Evolutionary conservation across 2,888 invertebrate species (phyloP), one percentile per base, ranked within the genome.

Genomic region (Brachyptera putata): DNA sequence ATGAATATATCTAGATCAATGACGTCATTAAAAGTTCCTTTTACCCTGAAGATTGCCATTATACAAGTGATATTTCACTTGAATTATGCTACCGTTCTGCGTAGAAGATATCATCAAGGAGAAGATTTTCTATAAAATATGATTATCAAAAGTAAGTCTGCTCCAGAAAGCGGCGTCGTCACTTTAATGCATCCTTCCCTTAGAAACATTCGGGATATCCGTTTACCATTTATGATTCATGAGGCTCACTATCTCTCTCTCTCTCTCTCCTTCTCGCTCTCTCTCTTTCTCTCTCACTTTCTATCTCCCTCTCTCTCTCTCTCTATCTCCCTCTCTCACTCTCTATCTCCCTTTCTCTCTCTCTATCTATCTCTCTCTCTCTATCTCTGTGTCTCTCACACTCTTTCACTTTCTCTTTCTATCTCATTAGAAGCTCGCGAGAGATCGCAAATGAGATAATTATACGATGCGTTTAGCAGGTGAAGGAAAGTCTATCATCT

Each of bases 141-240:
- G 30, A 30, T 30, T 30, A 30, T 30, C 30, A 30, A 30, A 11
- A 11, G 11, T 11, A 30, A 5, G 5, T 30, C 7, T 30, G 11
- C 7, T 7, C 11, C 11, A 30, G 50, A 26, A 16, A 18, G 30
- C 34, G 36, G 36, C 16, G 53, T 50, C 49, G 30, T 50, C 49
- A 50, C 53, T 59, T 37, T 59, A 59, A 59, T 59, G 34, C 46
- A 34, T 59, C 59, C 55, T 59, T 59, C 59, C 55, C 50, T 30
- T n/a, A 21, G 21, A 55, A 34, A 55, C 56, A 48, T 60, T 37
- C 56, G 36, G 60, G 60, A 60, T 37, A 48, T 60, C 60, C 60
- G 48, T 48, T 56, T 36, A 48, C 39, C 43, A 36, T 60, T 56
- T 49, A 34, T 53, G 34, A 53, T 53, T 53, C 53, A 53, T 22